Base-by-base conservation (phyloP, 2,797 vertebrate genomes). In the Cygnus olor region DNA sequence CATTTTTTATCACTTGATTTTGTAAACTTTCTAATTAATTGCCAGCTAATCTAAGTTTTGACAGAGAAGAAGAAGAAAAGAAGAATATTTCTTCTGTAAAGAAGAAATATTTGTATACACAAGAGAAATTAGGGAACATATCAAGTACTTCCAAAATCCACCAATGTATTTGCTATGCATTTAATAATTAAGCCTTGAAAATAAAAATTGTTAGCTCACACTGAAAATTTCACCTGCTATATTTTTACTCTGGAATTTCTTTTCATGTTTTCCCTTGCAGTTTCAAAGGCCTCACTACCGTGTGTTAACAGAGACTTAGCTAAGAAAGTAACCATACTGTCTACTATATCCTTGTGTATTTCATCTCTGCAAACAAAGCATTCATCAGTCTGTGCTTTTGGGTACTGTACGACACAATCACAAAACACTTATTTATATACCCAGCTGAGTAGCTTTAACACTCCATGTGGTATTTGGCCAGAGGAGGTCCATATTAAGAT, bases 361-460 rank as follows among this genome's bases (percentile, higher is more conserved):
- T 84, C 8, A n/a, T 19, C 16, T 32, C 49, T 44, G 20, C 4
- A 56, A 82, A 42, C 2, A 57, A 65, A 69, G 8, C 10, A 8
- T 18, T 69, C 21, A 42, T 47, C 19, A 66, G 73, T n/a, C 54
- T 84, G 32, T 44, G n/a, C 14, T 6, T 40, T 19, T 30, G 19
- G 5, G 7, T 72, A 60, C 60, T 44, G 22, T 27, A 56, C 56
- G n/a, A 51, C 65, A 9, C 49, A 21, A 3, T 2, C 34, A 42
- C 10, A 63, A 71, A 93, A 34, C 11, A 7, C 10, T n/a, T 12
- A 8, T 76, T 73, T 24, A 21, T 2, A 66, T 16, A 38, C 12
- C 1, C 24, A 1, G 1, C 9, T 76, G n/a, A 93, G n/a, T 5
- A 63, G 56, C 17, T 61, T 80, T 6, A 2, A 11, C 5, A 2